phyloP scores from a whole-genome alignment of 2,888 invertebrate species.

The Pardosa pseudoannulata region DNA sequence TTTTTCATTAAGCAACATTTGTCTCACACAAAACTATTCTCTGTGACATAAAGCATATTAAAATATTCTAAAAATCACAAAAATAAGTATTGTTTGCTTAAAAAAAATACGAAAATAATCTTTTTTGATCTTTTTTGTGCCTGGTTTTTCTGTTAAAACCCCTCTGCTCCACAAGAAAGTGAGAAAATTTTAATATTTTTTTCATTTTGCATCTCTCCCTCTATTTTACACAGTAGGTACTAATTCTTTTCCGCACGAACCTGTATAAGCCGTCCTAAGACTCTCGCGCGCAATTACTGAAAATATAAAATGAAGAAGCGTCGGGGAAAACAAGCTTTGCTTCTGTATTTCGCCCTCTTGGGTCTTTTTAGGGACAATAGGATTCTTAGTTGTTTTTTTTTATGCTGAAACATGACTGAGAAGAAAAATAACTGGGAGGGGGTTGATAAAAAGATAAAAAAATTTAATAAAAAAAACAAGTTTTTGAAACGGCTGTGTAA shows the following conservation, averaged over 20 bases:
- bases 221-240: constrained; percentile 24
- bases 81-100: not conserved
- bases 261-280: constrained; percentile 10
- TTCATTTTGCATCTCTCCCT: not conserved
- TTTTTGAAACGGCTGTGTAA: constrained; percentile 22
- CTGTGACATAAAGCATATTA: not conserved
- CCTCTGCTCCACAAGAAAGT: constrained; percentile 14
- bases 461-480: constrained; percentile 36
- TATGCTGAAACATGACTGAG: constrained; percentile 22
- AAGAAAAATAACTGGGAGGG: constrained; percentile 20
- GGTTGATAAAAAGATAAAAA: constrained; percentile 39
- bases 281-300: constrained; percentile 46
- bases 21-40: not conserved
- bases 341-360: constrained; percentile 37
- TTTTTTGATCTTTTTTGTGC: not conserved
- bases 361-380: constrained; percentile 64
- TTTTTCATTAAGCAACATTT: not conserved
- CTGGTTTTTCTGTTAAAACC: not conserved
- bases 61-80: not conserved
- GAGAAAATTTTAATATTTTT: constrained; percentile 18
- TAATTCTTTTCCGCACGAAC: constrained; percentile 42
- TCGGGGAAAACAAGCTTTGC: constrained; percentile 28
- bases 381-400: constrained; percentile 47
- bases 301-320: constrained; percentile 39
- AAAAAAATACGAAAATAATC: not conserved